Evolutionary conservation across 2,888 invertebrate genomes (phyloP), one percentile per base, ranked within the genome.

Genomic region (Orchestes rusci): DNA sequence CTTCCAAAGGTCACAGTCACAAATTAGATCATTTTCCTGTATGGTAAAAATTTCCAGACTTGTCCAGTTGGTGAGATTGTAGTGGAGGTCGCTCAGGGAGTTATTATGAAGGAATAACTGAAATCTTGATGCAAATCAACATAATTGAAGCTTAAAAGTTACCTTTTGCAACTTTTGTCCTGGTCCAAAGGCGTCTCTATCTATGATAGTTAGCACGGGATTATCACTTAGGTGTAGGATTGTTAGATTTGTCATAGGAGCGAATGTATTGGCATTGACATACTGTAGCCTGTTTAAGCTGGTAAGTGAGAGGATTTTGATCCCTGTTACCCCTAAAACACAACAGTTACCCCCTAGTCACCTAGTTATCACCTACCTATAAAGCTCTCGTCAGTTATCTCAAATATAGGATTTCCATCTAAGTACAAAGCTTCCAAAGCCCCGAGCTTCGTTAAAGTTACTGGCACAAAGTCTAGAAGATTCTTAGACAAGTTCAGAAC

Each of bases 31-130:
- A 67, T 83, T 83, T n/a, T 74, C 75, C 1, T 71, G 68, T 61
- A 80, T 72, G 51, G 76, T 73, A 34, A 83, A 59, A 4, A 69
- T 65, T 16, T 72, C 72, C 42, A 83, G 57, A 33, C 73, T 61
- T 1, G 67, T 64, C 78, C 79, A 79, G 40, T 73, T 70, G 57
- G 76, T 67, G 46, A 77, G 59, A 45, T 73, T 71, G 19, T 69
- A 62, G 23, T 75, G 70, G 20, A 79, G 62, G 41, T 74, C 73
- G 55, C 68, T 73, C 30, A 83, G 61, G 16, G 73, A 71, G 60
- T 80, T 79, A 56, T 79, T 71, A 52, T 80, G 78, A 33, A 83
- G 61, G 55, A 82, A 77, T 28, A 82, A 64, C 79, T 82, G 54
- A 59, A 57, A 58, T 23, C 33, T n/a, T n/a, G n/a, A n/a, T n/a